Evolutionary conservation across 1,140 invertebrate genomes (phyloP).

Genomic region (Latrodectus geometricus): DNA sequence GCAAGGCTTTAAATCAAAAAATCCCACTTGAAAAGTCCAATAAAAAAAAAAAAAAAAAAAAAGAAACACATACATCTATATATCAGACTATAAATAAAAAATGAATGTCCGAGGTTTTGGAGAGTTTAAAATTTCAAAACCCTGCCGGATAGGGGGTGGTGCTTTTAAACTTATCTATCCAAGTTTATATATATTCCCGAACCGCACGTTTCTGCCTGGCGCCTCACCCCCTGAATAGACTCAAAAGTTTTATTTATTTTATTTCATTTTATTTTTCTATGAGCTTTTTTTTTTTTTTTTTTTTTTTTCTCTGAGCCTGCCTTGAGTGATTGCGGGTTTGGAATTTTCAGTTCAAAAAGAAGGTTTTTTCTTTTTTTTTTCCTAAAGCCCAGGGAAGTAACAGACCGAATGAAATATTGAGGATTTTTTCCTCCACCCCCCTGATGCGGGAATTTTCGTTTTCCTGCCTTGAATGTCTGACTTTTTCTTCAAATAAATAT

Average conservation of each 20-base stretch:
- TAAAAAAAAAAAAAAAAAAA: constrained; percentile 19
- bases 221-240: constrained; percentile 17
- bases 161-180: constrained; percentile 51
- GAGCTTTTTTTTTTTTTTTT: constrained; percentile 30
- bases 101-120: constrained; percentile 56
- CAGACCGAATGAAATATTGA: constrained; percentile 62
- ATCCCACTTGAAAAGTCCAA: constrained; percentile 27
- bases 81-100: constrained; percentile 57
- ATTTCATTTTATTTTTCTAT: constrained; percentile 34
- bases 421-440: constrained; percentile 18
- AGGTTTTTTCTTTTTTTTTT: too few relatives aligned
- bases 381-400: constrained; percentile 31
- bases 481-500: constrained; percentile 57
- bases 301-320: not conserved
- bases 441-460: constrained; percentile 45
- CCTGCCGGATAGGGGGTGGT: constrained; percentile 7
- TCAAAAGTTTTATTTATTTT: constrained; percentile 9
- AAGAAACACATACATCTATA: constrained; percentile 10
- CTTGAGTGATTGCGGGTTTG: constrained; percentile 47
- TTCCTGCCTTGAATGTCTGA: constrained; percentile 53
- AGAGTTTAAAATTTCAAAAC: constrained; percentile 62
- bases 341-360: constrained; percentile 11
- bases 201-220: constrained; percentile 42
- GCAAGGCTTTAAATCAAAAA: constrained; percentile 57
- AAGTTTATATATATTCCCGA: constrained; percentile 22